These are phyloP conservation scores for Temnothorax curvispinosus DNA, from an alignment of 1,140 invertebrate genomes.

Conservation along the genomic window DNA sequence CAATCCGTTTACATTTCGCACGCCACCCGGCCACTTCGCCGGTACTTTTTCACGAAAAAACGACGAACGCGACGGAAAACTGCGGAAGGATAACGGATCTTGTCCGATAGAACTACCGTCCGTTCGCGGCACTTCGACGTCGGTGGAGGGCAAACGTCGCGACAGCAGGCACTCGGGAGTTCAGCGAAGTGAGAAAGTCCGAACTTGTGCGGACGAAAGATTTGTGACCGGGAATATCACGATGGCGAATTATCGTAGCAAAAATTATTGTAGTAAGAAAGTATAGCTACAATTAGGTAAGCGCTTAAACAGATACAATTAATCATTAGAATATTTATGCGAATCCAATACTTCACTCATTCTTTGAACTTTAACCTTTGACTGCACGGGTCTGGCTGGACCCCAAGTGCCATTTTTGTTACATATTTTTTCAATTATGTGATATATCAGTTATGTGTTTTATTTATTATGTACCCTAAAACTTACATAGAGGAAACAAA, in stretches of 20 bases:
- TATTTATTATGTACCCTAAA: no score
- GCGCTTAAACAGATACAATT: neutral
- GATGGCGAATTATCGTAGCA: neutral
- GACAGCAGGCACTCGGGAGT: slow-evolving; percentile 26
- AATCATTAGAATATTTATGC: neutral
- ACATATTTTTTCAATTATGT: no score
- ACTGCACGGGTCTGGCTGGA: no score
- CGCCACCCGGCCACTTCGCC: slow-evolving; percentile 54
- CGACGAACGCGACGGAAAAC: slow-evolving; percentile 35
- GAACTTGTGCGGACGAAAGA: neutral
- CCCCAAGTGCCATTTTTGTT: no score
- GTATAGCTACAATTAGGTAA: neutral
- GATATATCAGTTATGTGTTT: no score
- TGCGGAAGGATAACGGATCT: slow-evolving; percentile 37
- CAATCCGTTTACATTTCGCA: slow-evolving; percentile 65
- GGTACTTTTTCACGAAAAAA: slow-evolving; percentile 37
- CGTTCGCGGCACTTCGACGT: slow-evolving; percentile 48
- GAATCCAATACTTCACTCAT: neutral
- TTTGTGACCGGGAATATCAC: slow-evolving; percentile 15
- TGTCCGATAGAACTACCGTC: slow-evolving; percentile 57
- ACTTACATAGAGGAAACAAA: no score
- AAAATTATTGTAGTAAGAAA: neutral
- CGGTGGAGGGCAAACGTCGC: slow-evolving; percentile 35
- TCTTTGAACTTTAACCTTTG: neutral
- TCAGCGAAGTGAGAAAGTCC: slow-evolving; percentile 39